phyloP scores from a whole-genome alignment of 2,888 invertebrate species.

The Orgyia antiqua region DNA sequence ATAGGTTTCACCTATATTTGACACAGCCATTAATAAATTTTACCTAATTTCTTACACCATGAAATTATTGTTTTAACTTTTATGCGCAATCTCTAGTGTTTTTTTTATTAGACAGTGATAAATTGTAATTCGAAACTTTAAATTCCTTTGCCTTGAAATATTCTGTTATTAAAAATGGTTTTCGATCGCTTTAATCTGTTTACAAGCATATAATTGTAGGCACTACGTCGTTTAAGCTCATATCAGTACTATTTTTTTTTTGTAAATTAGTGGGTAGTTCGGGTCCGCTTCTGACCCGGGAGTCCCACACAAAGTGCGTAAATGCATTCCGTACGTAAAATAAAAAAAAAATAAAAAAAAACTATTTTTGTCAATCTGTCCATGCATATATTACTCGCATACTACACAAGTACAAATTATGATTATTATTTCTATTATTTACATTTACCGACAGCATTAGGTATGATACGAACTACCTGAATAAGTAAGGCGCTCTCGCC shows the following conservation, averaged over 20 bases:
- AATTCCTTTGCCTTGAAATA: conserved; percentile 37
- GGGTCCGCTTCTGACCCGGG: too few species aligned
- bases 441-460: conserved; percentile 44
- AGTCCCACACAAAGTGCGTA: too few species aligned
- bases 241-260: conserved; percentile 80
- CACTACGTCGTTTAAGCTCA: conserved; percentile 82
- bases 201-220: conserved; percentile 79
- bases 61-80: conserved; percentile 26
- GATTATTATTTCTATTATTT: conserved; percentile 50
- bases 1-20: conserved; percentile 49
- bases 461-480: too few species aligned
- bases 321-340: too few species aligned
- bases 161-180: conserved; percentile 28
- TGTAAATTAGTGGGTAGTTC: too few species aligned
- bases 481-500: conserved; percentile 15
- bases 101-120: conserved; percentile 26
- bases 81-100: conserved; percentile 26
- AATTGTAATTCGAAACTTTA: conserved; percentile 32
- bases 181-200: conserved; percentile 52
- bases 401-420: conserved; percentile 66
- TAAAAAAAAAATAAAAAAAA: too few species aligned
- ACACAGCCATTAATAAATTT: conserved; percentile 59
- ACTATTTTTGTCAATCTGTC: conserved; percentile 64
- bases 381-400: conserved; percentile 64
- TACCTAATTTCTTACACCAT: conserved; percentile 39